phyloP scores from a whole-genome alignment of 2,113 vertebrate species.

The Helogale parvula region DNA sequence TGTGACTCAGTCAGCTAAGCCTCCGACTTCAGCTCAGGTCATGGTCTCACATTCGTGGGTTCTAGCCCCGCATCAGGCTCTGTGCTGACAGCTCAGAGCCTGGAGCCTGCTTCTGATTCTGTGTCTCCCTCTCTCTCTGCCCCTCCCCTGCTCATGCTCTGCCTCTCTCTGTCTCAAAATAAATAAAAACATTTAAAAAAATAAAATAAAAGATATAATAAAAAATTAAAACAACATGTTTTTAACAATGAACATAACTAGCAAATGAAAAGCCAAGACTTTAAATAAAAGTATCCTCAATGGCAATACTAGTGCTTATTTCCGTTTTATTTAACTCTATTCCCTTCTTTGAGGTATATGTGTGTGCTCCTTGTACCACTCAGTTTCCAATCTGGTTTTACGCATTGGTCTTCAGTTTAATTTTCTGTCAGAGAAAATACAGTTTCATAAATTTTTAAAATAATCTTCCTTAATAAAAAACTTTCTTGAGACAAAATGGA shows the following conservation, averaged over 20 bases:
- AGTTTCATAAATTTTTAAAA: not conserved
- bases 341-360: not conserved
- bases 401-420: not conserved
- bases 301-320: not conserved
- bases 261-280: not conserved
- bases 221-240: not conserved
- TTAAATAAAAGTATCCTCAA: not conserved
- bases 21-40: too few species aligned
- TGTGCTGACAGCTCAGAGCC: too few species aligned
- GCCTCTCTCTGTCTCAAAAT: too few species aligned
- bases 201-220: not conserved
- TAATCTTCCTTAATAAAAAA: not conserved
- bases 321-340: not conserved
- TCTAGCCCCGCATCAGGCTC: too few species aligned
- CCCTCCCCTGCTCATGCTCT: too few species aligned
- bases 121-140: too few species aligned
- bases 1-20: too few species aligned
- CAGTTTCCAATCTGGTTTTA: not conserved
- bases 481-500: not conserved
- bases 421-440: constrained; percentile 5
- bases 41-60: too few species aligned
- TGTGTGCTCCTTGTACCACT: not conserved
- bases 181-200: too few species aligned
- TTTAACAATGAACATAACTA: not conserved
- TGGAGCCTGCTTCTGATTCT: too few species aligned